Evolutionary conservation across 1,140 invertebrate species (phyloP), one percentile per base, ranked within the genome.

Genomic region (Homarus americanus): DNA sequence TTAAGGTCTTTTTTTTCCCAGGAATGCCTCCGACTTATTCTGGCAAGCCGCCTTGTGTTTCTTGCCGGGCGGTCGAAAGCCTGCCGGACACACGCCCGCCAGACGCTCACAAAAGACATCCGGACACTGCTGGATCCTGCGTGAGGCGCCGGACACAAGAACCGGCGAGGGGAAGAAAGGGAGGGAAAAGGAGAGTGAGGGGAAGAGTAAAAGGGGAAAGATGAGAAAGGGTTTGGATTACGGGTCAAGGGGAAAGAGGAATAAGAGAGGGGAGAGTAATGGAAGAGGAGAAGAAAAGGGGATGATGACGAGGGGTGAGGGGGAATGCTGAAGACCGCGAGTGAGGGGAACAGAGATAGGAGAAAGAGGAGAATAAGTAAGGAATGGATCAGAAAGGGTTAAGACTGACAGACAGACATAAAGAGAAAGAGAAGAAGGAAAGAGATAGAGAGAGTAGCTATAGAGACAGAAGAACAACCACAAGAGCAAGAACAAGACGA

Each of bases 121-220:
- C 63, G 63, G 63, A 69, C 63, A 69, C 24, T n/a, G 4, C 15
- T 69, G 15, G 44, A 49, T 32, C 63, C 63, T n/a, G 4, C 15
- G 63, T n/a, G n/a, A 69, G 63, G 63, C 63, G 63, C 63, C 63
- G 24, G n/a, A 69, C 28, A 20, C 28, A 69, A 44, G 82, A 72
- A 34, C 34, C 15, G 12, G 80, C 10, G 32, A 36, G n/a, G 20
- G 53, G n/a, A n/a, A 10, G 20, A 41, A 17, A 32, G 10, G n/a
- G 12, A 36, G 34, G 49, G 80, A 63, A 32, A 20, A 24, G 36
- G 80, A 36, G 53, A 66, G 28, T 4, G 24, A 34, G 9, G 2
- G 34, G 5, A 66, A 40, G 34, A 17, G 2, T 28, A 9, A 5
- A 2, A 12, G 4, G 15, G 24, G 17, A n/a, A n/a, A 24, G 7